A percentile compares a stretch with the other conserved stretches of the same genome.
These are phyloP conservation scores for Diploscapter pachys DNA, from an alignment of 1,140 invertebrate species.

Conservation along the genomic window DNA sequence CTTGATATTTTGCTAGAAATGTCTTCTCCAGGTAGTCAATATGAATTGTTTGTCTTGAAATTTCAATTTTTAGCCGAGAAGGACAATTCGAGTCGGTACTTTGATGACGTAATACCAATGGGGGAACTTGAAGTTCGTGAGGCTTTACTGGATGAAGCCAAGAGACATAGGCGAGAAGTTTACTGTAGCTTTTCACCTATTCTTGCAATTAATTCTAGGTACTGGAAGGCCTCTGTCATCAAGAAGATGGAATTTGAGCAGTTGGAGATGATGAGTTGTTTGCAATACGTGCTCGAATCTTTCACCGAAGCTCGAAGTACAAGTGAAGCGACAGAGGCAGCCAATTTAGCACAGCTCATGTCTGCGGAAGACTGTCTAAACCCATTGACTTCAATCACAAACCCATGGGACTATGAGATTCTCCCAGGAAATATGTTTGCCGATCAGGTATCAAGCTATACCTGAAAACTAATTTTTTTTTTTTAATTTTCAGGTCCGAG, in stretches of 20 bases:
- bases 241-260: constrained; percentile 55
- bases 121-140: constrained; percentile 50
- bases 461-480: no score
- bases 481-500: constrained; percentile 48
- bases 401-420: constrained; percentile 59
- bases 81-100: constrained; percentile 26
- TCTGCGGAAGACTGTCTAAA: constrained; percentile 5
- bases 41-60: not conserved
- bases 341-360: constrained; percentile 10
- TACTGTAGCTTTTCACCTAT: no score
- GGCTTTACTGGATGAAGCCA: constrained; percentile 52
- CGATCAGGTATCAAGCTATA: constrained; percentile 42
- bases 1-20: not conserved
- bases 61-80: constrained; percentile 6
- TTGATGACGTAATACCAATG: constrained; percentile 43
- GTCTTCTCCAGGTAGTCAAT: not conserved
- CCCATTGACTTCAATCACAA: not conserved
- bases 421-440: constrained; percentile 49
- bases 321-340: constrained; percentile 48
- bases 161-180: constrained; percentile 38
- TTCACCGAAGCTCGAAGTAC: constrained; percentile 56
- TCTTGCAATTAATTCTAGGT: no score
- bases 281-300: constrained; percentile 55
- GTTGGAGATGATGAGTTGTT: constrained; percentile 47
- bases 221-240: constrained; percentile 51